Evolutionary conservation across 2,888 invertebrate genomes (phyloP).

Genomic region (Germaria angustata): DNA sequence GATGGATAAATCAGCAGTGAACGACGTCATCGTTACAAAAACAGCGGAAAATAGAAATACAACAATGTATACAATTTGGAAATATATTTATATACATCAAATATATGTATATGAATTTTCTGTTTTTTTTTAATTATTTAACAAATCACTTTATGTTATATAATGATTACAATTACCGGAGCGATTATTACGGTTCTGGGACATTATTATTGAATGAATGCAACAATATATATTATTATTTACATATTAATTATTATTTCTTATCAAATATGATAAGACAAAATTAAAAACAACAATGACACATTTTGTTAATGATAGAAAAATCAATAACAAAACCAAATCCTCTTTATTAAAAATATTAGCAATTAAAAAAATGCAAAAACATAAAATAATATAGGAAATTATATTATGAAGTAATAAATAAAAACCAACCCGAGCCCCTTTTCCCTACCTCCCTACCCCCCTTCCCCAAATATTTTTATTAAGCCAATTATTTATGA

Average conservation of each 20-base stretch:
- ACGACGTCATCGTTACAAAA: neutral
- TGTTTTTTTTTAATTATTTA: slow-evolving; percentile 16
- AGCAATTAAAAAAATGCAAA: slow-evolving; percentile 13
- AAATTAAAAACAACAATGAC: neutral
- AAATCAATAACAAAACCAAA: slow-evolving; percentile 23
- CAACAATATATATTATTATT: neutral
- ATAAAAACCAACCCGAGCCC: neutral
- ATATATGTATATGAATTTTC: too few relatives aligned
- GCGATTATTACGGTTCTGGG: slow-evolving; percentile 12
- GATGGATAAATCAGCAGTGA: neutral
- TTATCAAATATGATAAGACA: slow-evolving; percentile 29
- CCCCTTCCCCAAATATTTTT: neutral
- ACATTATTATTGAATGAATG: slow-evolving; percentile 1
- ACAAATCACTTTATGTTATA: slow-evolving; percentile 53
- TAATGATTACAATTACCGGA: neutral
- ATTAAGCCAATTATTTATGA: slow-evolving; percentile 28
- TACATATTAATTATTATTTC: neutral
- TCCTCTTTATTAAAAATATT: slow-evolving; percentile 5
- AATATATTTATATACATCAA: neutral
- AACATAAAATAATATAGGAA: slow-evolving; percentile 39
- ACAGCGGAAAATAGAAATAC: slow-evolving; percentile 8
- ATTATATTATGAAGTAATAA: slow-evolving; percentile 33
- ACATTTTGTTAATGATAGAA: slow-evolving; percentile 21
- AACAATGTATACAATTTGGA: slow-evolving; percentile 50
- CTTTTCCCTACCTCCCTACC: neutral